phyloP scores from a whole-genome alignment of 2,113 vertebrate species.

The Oreochromis aureus region DNA sequence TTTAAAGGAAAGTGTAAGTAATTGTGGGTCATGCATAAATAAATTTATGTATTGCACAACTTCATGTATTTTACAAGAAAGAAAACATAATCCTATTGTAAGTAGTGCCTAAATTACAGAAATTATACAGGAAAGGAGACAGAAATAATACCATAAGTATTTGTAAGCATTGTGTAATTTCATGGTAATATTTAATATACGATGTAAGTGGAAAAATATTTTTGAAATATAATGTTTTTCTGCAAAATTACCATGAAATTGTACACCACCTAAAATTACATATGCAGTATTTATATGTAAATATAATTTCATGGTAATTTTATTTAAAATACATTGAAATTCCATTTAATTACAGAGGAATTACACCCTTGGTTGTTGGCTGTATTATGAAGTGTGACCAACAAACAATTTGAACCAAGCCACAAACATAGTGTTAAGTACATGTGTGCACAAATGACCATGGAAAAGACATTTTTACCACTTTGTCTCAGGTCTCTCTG shows the following conservation, averaged over 20 bases:
- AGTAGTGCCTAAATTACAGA: background rate
- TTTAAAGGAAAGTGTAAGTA: background rate
- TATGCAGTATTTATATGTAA: background rate
- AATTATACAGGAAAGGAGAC: background rate
- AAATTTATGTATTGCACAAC: rapidly evolving
- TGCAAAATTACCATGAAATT: background rate
- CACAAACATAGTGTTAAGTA: background rate
- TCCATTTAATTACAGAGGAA: background rate
- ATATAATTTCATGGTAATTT: background rate
- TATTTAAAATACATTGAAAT: background rate
- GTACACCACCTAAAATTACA: rapidly evolving
- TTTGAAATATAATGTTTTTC: background rate
- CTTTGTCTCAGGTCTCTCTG: background rate
- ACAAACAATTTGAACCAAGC: background rate
- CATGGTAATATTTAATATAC: background rate
- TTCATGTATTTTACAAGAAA: background rate
- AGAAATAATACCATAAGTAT: background rate
- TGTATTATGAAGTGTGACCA: background rate
- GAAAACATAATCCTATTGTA: background rate
- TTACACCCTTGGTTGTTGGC: background rate
- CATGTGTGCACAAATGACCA: background rate
- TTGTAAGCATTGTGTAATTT: background rate
- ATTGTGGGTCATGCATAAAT: background rate
- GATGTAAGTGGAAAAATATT: background rate
- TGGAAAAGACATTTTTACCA: background rate